Evolutionary conservation across 1,140 invertebrate species (phyloP).

Genomic region (Macrosteles quadrilineatus): DNA sequence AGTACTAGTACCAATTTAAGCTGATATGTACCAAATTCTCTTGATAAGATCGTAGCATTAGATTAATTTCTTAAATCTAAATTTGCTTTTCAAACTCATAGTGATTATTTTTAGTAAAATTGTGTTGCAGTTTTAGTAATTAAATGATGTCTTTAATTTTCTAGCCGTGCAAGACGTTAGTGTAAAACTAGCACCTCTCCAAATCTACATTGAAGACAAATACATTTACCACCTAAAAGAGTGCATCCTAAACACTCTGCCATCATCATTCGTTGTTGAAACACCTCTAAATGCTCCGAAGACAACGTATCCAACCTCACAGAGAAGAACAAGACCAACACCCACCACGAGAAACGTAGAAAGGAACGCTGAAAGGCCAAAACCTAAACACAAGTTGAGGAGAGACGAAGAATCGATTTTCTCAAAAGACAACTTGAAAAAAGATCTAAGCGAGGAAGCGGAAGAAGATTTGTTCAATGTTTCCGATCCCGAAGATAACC

Average conservation of each 20-base stretch:
- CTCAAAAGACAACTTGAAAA: neutral
- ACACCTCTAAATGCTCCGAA: neutral
- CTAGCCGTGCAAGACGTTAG: constrained; percentile 55
- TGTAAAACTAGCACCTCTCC: constrained; percentile 60
- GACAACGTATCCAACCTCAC: neutral
- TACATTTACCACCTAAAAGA: constrained; percentile 58
- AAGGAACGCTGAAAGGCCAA: neutral
- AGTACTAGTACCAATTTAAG: too few relatives aligned
- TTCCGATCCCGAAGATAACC: constrained; percentile 34
- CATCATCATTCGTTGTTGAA: constrained; percentile 18
- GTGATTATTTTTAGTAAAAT: too few relatives aligned
- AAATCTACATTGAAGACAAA: constrained; percentile 67
- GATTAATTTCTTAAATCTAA: too few relatives aligned
- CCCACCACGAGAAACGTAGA: neutral
- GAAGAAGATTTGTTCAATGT: constrained; percentile 38
- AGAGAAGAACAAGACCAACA: neutral
- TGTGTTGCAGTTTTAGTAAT: too few relatives aligned
- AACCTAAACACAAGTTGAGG: neutral
- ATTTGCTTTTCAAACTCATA: too few relatives aligned
- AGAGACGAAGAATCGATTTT: neutral
- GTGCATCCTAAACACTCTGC: constrained; percentile 29
- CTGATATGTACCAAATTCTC: too few relatives aligned
- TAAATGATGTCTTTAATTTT: constrained; percentile 29
- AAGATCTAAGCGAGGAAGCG: constrained; percentile 12
- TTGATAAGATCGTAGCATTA: too few relatives aligned